A percentile compares a stretch with the other conserved stretches of the same genome.
Conservation (phyloP, 2,113 vertebrate species). For the Erythrolamprus reginae region DNA sequence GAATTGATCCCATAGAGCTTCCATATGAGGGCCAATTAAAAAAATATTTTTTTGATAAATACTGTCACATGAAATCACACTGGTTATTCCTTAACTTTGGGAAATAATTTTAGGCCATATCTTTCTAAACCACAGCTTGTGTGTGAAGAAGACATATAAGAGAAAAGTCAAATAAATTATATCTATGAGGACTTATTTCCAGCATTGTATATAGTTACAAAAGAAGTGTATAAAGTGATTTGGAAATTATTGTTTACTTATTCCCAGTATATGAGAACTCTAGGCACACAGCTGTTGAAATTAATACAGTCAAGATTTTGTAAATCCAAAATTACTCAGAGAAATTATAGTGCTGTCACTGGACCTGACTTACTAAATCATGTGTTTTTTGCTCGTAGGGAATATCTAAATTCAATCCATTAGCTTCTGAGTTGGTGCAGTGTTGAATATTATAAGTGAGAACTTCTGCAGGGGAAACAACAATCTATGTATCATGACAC, state of each 20-base stretch:
- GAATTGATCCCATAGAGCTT: too few species aligned
- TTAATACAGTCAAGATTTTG: neutral
- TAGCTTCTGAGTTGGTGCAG: neutral
- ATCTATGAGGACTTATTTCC: neutral
- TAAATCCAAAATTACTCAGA: neutral
- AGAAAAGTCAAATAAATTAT: constrained; percentile 10
- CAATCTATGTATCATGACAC: neutral
- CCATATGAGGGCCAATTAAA: neutral
- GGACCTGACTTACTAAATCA: neutral
- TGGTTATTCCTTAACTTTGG: neutral
- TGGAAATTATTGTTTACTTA: constrained; percentile 2
- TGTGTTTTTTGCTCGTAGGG: neutral
- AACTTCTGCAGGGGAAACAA: neutral
- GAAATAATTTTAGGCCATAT: neutral
- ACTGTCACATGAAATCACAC: neutral
- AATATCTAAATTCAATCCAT: neutral
- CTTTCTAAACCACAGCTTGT: neutral
- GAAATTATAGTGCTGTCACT: neutral
- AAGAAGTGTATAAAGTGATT: neutral
- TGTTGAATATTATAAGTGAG: neutral
- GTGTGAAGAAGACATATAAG: neutral
- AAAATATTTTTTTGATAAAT: neutral
- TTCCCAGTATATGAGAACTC: neutral
- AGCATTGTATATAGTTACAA: neutral
- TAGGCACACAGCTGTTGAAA: neutral